phyloP scores from a whole-genome alignment of 2,888 invertebrate genomes.

The Erebia palarica region DNA sequence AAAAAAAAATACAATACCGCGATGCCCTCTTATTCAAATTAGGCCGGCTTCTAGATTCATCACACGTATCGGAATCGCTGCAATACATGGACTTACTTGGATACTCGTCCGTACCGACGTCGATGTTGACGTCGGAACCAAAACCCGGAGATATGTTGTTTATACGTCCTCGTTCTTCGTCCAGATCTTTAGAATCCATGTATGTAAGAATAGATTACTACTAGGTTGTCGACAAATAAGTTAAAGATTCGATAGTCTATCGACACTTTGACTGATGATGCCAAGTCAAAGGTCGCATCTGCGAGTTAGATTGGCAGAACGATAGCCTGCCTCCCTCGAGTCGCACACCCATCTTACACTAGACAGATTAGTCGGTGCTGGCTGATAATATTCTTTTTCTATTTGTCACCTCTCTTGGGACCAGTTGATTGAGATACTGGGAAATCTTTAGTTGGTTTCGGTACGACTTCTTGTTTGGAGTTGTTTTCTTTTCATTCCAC shows the following conservation, averaged over 20 bases:
- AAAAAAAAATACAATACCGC: no score
- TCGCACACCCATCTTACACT: slow-evolving; percentile 46
- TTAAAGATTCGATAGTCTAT: slow-evolving; percentile 19
- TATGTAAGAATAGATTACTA: no score
- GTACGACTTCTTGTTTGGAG: slow-evolving; percentile 11
- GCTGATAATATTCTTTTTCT: slow-evolving; percentile 40
- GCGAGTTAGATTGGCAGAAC: slow-evolving; percentile 71
- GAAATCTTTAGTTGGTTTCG: slow-evolving; percentile 30
- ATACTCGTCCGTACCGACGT: slow-evolving; percentile 79
- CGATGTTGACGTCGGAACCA: slow-evolving; percentile 77
- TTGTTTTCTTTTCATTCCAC: not conserved
- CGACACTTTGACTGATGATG: slow-evolving; percentile 50
- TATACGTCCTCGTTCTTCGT: slow-evolving; percentile 68
- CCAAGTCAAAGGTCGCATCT: slow-evolving; percentile 68
- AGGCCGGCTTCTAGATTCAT: slow-evolving; percentile 75
- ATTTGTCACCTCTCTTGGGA: slow-evolving; percentile 29
- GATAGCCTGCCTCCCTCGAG: slow-evolving; percentile 38
- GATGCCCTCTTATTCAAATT: slow-evolving; percentile 81
- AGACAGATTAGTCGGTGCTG: slow-evolving; percentile 63
- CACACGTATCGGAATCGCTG: slow-evolving; percentile 79
- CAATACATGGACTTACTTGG: slow-evolving; percentile 74
- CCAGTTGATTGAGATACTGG: slow-evolving; percentile 33
- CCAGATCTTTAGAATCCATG: slow-evolving; percentile 68
- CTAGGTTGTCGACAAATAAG: not conserved
- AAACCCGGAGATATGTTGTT: slow-evolving; percentile 77